These are phyloP conservation scores for Doris montereyensis DNA, from an alignment of 2,888 invertebrate species.

Conservation along the genomic window DNA sequence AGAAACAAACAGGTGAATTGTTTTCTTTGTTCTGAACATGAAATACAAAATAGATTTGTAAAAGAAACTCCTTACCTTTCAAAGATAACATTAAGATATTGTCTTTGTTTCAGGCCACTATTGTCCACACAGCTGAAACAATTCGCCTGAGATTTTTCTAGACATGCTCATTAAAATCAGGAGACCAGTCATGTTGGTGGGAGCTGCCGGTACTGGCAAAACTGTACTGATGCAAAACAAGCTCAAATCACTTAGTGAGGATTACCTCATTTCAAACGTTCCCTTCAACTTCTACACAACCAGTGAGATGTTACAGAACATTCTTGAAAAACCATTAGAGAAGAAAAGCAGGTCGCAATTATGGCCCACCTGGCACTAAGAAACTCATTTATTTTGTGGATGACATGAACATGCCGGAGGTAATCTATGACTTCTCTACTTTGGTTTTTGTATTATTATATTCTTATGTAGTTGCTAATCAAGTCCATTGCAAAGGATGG, in stretches of 20 bases:
- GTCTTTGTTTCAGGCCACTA: constrained; percentile 80
- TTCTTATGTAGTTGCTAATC: no score
- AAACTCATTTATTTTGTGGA: constrained; percentile 95
- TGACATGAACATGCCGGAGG: constrained; percentile 98
- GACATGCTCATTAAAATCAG: constrained; percentile 90
- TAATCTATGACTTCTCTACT: constrained; percentile 73
- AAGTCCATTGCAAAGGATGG: no score
- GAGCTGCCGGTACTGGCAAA: constrained; percentile 94
- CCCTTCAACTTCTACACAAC: constrained; percentile 97
- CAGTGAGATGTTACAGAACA: constrained; percentile 76
- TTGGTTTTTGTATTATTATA: background rate
- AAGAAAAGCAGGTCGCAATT: constrained; percentile 97
- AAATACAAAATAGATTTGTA: no score
- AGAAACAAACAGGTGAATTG: no score
- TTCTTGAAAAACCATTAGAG: constrained; percentile 93
- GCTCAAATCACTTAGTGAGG: constrained; percentile 81
- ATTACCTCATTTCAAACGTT: constrained; percentile 88
- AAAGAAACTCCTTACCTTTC: no score
- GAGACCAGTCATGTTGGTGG: constrained; percentile 95
- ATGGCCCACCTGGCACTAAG: constrained; percentile 96
- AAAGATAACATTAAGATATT: no score
- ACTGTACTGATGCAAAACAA: constrained; percentile 91
- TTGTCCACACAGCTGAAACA: constrained; percentile 95
- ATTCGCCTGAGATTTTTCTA: constrained; percentile 90
- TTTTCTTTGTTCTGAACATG: no score